Evolutionary conservation across 2,113 vertebrate species (phyloP).

Genomic region (Aix galericulata): DNA sequence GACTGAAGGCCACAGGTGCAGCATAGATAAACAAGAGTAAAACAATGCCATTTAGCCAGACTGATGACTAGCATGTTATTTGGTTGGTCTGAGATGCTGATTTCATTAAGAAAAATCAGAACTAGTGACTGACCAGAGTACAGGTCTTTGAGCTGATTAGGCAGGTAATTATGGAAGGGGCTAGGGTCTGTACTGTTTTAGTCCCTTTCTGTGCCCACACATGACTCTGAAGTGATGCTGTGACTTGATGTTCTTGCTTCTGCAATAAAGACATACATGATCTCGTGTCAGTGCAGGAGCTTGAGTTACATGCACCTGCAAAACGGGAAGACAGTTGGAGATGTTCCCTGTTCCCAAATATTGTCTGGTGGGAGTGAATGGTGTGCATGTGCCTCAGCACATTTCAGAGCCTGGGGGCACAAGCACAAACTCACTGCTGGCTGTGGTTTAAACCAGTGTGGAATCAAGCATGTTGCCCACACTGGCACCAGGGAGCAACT

Average conservation of each 20-base stretch:
- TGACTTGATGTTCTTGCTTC: neutral
- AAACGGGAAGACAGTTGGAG: neutral
- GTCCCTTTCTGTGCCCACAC: neutral
- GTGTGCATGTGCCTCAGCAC: accelerated
- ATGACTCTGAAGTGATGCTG: neutral
- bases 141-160: neutral
- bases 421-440: neutral
- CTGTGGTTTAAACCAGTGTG: neutral
- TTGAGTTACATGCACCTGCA: neutral
- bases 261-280: accelerated
- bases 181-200: neutral
- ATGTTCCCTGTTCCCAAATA: neutral
- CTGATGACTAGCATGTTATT: neutral
- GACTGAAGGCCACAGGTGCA: neutral
- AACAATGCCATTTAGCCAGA: neutral
- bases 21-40: neutral
- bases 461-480: neutral
- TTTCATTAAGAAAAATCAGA: neutral
- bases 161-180: neutral
- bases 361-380: neutral
- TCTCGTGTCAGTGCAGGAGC: neutral
- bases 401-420: neutral
- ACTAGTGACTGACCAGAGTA: neutral
- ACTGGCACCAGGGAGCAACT: neutral
- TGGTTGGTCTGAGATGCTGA: neutral